These are phyloP conservation scores for Amblyteles armatorius DNA, from an alignment of 2,888 invertebrate genomes.

Conservation along the genomic window DNA sequence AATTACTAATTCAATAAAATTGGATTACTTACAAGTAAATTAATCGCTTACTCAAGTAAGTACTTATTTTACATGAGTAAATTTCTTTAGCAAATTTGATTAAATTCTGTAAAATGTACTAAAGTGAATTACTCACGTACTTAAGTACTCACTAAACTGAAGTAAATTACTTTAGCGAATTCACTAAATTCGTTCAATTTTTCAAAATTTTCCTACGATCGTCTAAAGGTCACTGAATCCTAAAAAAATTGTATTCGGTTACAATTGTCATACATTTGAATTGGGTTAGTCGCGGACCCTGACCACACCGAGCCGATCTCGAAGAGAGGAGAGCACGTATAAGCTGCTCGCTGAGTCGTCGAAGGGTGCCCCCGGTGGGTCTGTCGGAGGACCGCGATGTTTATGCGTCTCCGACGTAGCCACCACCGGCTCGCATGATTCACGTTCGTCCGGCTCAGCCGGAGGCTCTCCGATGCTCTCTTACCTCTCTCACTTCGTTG, in stretches of 20 bases:
- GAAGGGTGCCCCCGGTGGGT: slow-evolving; percentile 49
- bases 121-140: no score
- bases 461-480: slow-evolving; percentile 11
- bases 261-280: slow-evolving; percentile 13
- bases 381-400: slow-evolving; percentile 43
- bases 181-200: neutral
- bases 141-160: no score
- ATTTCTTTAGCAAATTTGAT: no score
- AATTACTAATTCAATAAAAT: no score
- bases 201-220: neutral
- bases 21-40: no score
- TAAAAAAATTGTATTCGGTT: no score
- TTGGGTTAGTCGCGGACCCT: slow-evolving; percentile 25
- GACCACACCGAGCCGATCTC: slow-evolving; percentile 30
- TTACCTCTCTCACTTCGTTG: slow-evolving; percentile 33
- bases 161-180: no score
- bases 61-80: no score
- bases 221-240: neutral
- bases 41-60: no score
- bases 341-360: slow-evolving; percentile 33
- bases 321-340: slow-evolving; percentile 14
- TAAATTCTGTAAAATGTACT: no score
- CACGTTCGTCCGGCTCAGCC: slow-evolving; percentile 33
- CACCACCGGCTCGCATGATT: slow-evolving; percentile 46
- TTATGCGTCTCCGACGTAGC: slow-evolving; percentile 49